phyloP scores from a whole-genome alignment of 1,140 invertebrate genomes.

The Drosophila fuyamai region DNA sequence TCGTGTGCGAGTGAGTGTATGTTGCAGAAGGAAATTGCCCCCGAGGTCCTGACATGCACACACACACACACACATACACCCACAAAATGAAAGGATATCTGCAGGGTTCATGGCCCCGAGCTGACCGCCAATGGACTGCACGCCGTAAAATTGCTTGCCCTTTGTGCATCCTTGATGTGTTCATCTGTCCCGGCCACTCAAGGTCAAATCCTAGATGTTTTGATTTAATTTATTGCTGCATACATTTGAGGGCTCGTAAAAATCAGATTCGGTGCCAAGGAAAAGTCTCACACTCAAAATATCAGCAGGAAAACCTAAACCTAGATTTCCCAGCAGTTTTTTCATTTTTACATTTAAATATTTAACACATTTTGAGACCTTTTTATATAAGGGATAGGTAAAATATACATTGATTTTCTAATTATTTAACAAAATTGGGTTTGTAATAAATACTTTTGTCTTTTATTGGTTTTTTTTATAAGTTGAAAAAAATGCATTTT shows the following conservation, averaged over 20 bases:
- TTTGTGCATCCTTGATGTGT: slow-evolving; percentile 56
- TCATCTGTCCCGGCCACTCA: slow-evolving; percentile 30
- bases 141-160: slow-evolving; percentile 29
- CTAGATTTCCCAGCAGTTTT: no score
- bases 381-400: no score
- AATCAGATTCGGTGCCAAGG: slow-evolving; percentile 7
- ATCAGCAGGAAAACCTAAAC: neutral
- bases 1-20: neutral
- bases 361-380: no score
- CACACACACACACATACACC: slow-evolving; percentile 23
- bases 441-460: no score
- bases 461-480: no score
- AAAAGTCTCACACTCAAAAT: neutral
- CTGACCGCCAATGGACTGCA: slow-evolving; percentile 61
- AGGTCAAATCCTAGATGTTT: slow-evolving; percentile 79
- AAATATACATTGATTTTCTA: no score
- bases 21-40: slow-evolving; percentile 43
- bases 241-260: slow-evolving; percentile 64
- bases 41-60: slow-evolving; percentile 51
- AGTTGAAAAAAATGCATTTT: no score
- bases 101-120: slow-evolving; percentile 64
- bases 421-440: no score
- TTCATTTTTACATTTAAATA: no score
- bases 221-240: slow-evolving; percentile 82
- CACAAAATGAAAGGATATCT: slow-evolving; percentile 22